phyloP scores from a whole-genome alignment of 1,140 invertebrate species.

The Macrosteles quadrilineatus region DNA sequence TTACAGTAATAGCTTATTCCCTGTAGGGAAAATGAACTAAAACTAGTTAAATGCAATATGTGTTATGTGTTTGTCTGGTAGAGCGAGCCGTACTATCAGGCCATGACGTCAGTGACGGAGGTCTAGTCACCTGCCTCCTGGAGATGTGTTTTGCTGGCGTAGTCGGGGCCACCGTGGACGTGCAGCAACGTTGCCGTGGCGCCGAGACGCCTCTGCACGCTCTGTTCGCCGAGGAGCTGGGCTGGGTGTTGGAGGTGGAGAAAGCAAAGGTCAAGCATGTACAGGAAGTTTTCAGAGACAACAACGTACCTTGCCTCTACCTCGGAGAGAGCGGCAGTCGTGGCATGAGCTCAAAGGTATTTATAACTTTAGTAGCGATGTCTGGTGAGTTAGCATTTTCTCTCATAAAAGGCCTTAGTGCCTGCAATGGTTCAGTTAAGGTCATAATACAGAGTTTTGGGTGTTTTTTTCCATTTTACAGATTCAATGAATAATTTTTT shows the following conservation, averaged over 20 bases:
- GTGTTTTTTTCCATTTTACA: no score
- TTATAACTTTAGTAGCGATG: no score
- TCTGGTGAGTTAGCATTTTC: no score
- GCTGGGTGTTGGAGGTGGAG: conserved; percentile 85
- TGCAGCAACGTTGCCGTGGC: conserved; percentile 55
- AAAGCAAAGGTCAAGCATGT: conserved; percentile 59
- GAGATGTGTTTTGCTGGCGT: conserved; percentile 97
- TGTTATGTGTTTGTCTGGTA: conserved; percentile 1
- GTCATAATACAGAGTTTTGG: no score
- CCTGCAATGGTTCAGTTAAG: no score
- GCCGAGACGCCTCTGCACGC: conserved; percentile 57
- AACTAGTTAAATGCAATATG: background rate
- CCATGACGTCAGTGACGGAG: conserved; percentile 97
- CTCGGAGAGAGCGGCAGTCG: conserved; percentile 70
- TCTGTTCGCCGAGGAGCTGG: conserved; percentile 90
- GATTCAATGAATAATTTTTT: no score
- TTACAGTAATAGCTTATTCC: no score
- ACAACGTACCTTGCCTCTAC: conserved; percentile 63
- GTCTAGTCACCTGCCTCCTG: conserved; percentile 82
- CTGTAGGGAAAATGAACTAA: no score
- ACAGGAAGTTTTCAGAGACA: conserved; percentile 59
- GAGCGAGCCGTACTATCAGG: conserved; percentile 67
- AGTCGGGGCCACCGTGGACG: conserved; percentile 71
- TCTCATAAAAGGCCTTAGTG: no score
- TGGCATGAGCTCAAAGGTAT: conserved; percentile 65